Conservation (phyloP, 2,113 vertebrate genomes). For the Thinocorus orbignyianus region DNA sequence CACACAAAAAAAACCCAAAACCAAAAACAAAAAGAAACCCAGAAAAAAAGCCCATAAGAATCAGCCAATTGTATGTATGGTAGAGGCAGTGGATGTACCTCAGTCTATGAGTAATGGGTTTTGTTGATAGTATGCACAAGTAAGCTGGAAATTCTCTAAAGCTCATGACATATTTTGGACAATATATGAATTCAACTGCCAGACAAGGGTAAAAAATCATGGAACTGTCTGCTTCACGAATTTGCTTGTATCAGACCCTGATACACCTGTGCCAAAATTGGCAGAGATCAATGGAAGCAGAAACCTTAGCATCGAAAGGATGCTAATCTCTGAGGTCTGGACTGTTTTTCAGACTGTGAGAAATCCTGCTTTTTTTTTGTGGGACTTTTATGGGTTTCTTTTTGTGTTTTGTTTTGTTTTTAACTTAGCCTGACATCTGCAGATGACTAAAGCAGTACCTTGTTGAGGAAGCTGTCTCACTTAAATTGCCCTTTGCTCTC, state of each 20-base stretch:
- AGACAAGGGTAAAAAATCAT: slow-evolving; percentile 20
- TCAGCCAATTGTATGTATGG: neutral
- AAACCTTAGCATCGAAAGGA: neutral
- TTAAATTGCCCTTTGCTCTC: neutral
- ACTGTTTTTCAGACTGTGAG: neutral
- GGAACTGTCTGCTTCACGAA: slow-evolving; percentile 22
- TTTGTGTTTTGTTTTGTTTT: neutral
- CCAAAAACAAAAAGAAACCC: too few species aligned
- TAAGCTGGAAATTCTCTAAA: slow-evolving; percentile 33
- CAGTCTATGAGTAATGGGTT: neutral
- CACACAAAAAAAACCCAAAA: too few species aligned
- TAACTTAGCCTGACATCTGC: neutral
- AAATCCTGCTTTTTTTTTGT: neutral
- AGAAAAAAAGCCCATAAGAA: neutral
- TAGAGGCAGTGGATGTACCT: neutral
- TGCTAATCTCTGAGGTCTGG: neutral
- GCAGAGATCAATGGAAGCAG: neutral
- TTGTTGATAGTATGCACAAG: neutral
- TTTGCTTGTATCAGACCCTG: neutral
- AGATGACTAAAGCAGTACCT: neutral
- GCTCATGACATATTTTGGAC: slow-evolving; percentile 1
- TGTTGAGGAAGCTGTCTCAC: neutral
- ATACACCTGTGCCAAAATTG: neutral
- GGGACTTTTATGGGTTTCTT: neutral
- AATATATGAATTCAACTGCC: neutral